Percentiles rank a stretch among this genome's conserved stretches.
phyloP scores from a whole-genome alignment of 2,113 vertebrate species.

The Sander vitreus region DNA sequence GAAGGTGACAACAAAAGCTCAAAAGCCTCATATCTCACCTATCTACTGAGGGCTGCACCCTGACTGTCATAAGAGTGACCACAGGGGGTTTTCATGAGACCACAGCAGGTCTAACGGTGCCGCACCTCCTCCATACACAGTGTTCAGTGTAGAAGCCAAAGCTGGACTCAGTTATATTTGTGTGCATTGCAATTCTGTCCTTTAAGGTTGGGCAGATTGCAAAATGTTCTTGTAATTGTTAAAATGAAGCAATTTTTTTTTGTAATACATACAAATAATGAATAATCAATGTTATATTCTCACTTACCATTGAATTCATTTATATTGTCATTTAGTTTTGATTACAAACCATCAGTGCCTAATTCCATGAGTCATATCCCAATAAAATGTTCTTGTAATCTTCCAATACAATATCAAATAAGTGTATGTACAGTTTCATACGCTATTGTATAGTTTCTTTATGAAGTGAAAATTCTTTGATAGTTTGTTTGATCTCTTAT shows the following conservation, averaged over 20 bases:
- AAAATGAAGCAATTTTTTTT: background rate
- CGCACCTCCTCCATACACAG: background rate
- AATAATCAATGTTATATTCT: background rate
- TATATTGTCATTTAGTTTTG: background rate
- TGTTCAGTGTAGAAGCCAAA: background rate
- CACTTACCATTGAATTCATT: background rate
- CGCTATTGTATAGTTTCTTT: background rate
- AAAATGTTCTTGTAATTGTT: background rate
- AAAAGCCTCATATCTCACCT: conserved; percentile 12
- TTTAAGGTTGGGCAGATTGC: background rate
- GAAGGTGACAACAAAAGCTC: conserved; percentile 62
- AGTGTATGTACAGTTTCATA: background rate
- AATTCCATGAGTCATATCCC: background rate
- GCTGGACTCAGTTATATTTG: background rate
- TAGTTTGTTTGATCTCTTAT: background rate
- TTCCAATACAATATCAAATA: background rate
- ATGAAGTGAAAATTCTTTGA: background rate
- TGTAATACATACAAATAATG: no score
- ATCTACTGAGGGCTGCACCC: conserved; percentile 1
- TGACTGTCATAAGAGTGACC: conserved; percentile 13
- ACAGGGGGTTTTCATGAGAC: conserved; percentile 6
- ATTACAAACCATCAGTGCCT: background rate
- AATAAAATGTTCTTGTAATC: background rate
- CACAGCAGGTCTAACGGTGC: conserved; percentile 7
- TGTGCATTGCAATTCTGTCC: background rate